Percentiles rank a stretch among this genome's conserved stretches.
These are phyloP conservation scores for Cladorhizidae sp. DNA, from an alignment of 37 sponge, comb jelly and placozoan species.

Conservation along the genomic window DNA sequence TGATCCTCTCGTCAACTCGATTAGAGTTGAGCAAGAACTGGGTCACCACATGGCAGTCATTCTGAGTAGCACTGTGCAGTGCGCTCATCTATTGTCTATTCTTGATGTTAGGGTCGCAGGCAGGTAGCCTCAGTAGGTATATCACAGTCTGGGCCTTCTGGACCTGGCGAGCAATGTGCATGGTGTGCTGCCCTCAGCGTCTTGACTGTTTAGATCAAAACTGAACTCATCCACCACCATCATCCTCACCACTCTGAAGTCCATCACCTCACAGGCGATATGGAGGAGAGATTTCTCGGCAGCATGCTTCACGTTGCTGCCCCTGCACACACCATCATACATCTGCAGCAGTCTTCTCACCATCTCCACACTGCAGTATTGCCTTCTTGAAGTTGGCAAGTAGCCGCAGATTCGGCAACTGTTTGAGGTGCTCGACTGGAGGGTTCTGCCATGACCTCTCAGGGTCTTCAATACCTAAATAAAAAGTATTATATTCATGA, in stretches of 20 bases:
- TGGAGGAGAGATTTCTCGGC: not conserved
- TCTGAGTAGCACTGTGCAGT: not conserved
- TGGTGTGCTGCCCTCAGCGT: not conserved
- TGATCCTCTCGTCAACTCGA: not conserved
- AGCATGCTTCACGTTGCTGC: not conserved
- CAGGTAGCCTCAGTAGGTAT: not conserved
- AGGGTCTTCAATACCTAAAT: too few relatives aligned
- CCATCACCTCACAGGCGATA: not conserved
- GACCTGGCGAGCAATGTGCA: not conserved
- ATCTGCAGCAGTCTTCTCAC: too few relatives aligned
- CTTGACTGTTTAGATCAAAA: not conserved
- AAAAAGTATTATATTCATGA: too few relatives aligned
- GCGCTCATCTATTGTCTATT: not conserved
- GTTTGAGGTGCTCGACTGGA: too few relatives aligned
- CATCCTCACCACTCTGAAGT: not conserved
- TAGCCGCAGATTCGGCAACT: too few relatives aligned
- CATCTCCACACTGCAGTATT: too few relatives aligned
- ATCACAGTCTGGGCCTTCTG: not conserved
- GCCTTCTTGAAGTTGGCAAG: too few relatives aligned
- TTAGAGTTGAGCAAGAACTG: not conserved
- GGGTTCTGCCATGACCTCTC: too few relatives aligned
- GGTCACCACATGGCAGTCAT: not conserved
- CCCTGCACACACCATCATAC: too few relatives aligned
- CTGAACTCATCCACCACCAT: not conserved
- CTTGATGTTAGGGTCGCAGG: constrained; percentile 1